phyloP scores from a whole-genome alignment of 2,797 vertebrate genomes.

The Cheirogaleus major region DNA sequence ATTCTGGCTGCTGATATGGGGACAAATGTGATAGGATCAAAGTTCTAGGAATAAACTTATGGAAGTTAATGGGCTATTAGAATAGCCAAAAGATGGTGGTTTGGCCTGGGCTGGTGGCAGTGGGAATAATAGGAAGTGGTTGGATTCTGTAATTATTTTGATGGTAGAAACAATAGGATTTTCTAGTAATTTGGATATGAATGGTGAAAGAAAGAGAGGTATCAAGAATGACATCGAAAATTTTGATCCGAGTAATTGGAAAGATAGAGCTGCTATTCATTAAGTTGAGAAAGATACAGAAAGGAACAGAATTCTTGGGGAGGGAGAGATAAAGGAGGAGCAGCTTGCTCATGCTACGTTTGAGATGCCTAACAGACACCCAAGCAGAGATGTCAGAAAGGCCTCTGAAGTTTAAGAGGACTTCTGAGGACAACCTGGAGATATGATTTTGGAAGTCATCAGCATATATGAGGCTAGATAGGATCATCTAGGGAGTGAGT shows the following conservation, averaged over 20 bases:
- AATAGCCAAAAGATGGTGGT: not conserved
- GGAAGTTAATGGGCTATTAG: not conserved
- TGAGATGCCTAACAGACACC: not conserved
- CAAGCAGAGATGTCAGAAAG: not conserved
- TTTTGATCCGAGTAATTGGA: not conserved
- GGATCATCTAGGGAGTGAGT: not conserved
- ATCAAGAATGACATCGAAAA: not conserved
- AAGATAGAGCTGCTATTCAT: not conserved
- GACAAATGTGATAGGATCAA: not conserved
- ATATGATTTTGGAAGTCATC: not conserved
- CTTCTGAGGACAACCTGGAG: not conserved
- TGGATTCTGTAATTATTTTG: constrained; percentile 26
- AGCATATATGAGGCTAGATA: not conserved
- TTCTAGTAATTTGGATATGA: not conserved
- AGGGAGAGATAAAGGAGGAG: not conserved
- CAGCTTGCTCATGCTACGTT: not conserved
- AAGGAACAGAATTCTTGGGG: not conserved
- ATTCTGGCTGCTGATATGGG: not conserved
- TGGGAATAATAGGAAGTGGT: not conserved
- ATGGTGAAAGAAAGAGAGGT: not conserved
- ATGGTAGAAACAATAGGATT: not conserved
- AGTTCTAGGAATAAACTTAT: not conserved
- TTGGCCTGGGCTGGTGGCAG: not conserved
- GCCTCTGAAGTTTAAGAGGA: not conserved
- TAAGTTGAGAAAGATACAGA: not conserved